phyloP scores from a whole-genome alignment of 2,888 invertebrate species.

The Altica lythri region DNA sequence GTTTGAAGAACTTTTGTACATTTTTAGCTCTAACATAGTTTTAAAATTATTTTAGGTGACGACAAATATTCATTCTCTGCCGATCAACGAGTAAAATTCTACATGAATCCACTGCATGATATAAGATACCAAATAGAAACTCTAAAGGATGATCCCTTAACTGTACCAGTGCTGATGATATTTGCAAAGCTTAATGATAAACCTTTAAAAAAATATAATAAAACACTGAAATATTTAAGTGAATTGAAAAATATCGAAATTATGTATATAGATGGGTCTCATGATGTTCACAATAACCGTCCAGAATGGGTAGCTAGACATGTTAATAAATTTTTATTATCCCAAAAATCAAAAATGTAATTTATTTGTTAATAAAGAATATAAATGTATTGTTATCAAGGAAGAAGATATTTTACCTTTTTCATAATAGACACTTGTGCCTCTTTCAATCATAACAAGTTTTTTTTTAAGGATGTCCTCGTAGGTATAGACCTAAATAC shows the following conservation, averaged over 20 bases:
- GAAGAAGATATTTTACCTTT: too few relatives aligned
- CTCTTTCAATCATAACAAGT: too few relatives aligned
- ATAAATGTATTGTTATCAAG: too few relatives aligned
- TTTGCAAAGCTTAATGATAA: conserved; percentile 38
- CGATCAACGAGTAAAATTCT: conserved; percentile 60
- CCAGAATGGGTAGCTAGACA: conserved; percentile 60
- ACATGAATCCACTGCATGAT: conserved; percentile 52
- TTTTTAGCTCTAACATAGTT: too few relatives aligned
- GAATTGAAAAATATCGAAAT: conserved; percentile 44
- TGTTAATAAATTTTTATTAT: conserved; percentile 45
- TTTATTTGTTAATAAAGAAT: too few relatives aligned
- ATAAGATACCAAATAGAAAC: conserved; percentile 47
- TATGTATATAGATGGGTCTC: conserved; percentile 60
- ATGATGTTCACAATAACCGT: conserved; percentile 66
- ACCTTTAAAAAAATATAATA: conserved; percentile 39
- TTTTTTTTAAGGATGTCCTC: too few relatives aligned
- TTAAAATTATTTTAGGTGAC: conserved; percentile 41
- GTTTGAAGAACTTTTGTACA: too few relatives aligned
- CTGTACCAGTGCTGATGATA: conserved; percentile 54
- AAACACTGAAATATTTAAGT: conserved; percentile 40
- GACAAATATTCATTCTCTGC: conserved; percentile 61
- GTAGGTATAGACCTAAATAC: too few relatives aligned
- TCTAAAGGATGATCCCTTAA: conserved; percentile 47
- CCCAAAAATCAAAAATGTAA: conserved; percentile 43
- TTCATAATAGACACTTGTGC: too few relatives aligned